Conservation (phyloP, 2,797 vertebrate species). For the Myotis pilosus region DNA sequence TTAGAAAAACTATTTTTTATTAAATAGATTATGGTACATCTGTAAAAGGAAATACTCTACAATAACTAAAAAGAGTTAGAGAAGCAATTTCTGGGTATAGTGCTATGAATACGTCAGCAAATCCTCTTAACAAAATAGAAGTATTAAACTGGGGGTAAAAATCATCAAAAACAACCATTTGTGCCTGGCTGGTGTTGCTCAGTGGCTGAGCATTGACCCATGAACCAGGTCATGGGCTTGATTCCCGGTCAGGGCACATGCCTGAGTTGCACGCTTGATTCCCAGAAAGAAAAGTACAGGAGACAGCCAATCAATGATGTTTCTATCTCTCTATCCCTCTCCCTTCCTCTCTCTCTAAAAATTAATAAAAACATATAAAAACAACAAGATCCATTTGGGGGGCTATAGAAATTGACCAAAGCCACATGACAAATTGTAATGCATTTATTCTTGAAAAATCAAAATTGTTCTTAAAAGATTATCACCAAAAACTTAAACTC, state of each 20-base stretch:
- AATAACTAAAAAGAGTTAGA: background rate
- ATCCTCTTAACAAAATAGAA: slow-evolving; percentile 7
- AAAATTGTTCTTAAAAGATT: slow-evolving; percentile 21
- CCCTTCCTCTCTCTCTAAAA: no score
- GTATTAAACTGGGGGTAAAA: slow-evolving; percentile 21
- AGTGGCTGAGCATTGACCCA: no score
- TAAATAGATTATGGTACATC: background rate
- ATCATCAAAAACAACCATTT: slow-evolving; percentile 3
- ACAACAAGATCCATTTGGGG: background rate
- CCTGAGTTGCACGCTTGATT: no score
- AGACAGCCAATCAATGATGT: no score
- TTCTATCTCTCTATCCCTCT: no score
- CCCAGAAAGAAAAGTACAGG: no score
- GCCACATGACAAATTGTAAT: slow-evolving; percentile 5
- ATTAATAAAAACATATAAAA: no score
- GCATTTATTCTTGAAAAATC: background rate
- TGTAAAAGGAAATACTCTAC: background rate
- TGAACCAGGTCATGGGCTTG: no score
- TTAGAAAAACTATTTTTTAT: background rate
- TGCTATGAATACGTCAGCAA: background rate
- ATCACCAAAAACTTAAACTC: background rate
- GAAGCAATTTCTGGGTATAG: background rate
- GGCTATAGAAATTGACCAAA: background rate
- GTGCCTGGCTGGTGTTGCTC: no score
- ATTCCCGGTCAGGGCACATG: no score